Percentiles rank a stretch among this genome's conserved stretches.
Conservation (phyloP, 2,797 vertebrate species). For the Mycteria americana region DNA sequence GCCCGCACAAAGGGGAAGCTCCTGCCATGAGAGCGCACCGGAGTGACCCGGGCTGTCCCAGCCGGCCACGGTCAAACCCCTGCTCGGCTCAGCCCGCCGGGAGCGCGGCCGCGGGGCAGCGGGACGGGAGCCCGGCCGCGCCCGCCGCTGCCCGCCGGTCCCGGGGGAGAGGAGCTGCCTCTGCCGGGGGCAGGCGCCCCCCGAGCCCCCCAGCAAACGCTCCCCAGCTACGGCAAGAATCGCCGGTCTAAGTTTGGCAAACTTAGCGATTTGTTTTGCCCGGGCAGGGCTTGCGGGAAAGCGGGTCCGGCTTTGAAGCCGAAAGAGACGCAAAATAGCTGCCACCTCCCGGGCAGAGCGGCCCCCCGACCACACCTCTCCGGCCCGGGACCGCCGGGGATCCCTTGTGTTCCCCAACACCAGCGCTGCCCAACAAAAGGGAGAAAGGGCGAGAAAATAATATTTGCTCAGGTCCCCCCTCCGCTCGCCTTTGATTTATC, state of each 20-base stretch:
- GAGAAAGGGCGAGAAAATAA: constrained; percentile 32
- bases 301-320: not conserved
- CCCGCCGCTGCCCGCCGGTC: not conserved
- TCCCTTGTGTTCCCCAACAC: constrained; percentile 1
- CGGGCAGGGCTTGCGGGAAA: not conserved
- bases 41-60: not conserved
- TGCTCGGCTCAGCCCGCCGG: not conserved
- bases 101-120: not conserved
- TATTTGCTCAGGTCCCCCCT: constrained; percentile 33
- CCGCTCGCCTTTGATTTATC: constrained; percentile 66
- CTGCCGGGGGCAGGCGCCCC: not conserved
- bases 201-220: not conserved
- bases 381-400: not conserved
- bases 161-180: not conserved
- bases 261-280: not conserved
- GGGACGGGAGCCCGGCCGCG: not conserved
- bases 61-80: not conserved
- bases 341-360: not conserved
- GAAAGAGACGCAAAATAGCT: not conserved
- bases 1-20: not conserved
- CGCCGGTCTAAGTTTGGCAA: not conserved
- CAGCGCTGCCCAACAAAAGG: constrained; percentile 4
- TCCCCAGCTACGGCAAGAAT: not conserved
- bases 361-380: not conserved
- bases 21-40: not conserved